phyloP scores from a whole-genome alignment of 2,113 vertebrate genomes.

The Serilophus lunatus region DNA sequence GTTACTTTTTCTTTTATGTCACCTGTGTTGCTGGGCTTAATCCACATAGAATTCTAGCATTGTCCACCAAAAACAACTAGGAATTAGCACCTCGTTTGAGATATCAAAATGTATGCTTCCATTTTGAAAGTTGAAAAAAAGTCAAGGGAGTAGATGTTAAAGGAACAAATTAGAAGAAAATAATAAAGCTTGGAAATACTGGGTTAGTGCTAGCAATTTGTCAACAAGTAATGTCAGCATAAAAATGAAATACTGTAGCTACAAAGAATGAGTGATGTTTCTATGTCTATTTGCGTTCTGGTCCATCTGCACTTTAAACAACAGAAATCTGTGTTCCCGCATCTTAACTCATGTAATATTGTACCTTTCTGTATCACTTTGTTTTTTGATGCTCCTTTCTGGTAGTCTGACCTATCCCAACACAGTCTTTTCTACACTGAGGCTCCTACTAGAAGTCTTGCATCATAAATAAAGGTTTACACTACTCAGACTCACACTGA shows the following conservation, averaged over 20 bases:
- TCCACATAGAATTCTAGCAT: neutral
- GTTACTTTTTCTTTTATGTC: neutral
- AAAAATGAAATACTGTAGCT: neutral
- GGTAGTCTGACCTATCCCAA: neutral
- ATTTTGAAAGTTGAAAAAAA: neutral
- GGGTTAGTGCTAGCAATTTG: neutral
- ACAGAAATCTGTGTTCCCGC: neutral
- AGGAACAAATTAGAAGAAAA: neutral
- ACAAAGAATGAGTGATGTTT: neutral
- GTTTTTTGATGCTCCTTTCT: neutral
- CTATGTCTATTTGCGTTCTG: neutral
- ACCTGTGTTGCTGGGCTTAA: neutral
- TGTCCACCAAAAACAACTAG: too few relatives aligned
- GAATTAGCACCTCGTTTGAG: neutral
- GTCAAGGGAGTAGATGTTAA: neutral
- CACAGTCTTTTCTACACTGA: neutral
- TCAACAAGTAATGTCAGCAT: neutral
- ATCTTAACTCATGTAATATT: neutral
- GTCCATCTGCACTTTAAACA: neutral
- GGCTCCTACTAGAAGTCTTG: neutral
- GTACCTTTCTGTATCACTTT: neutral
- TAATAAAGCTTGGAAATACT: neutral
- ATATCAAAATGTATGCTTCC: neutral
- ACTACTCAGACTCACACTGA: neutral
- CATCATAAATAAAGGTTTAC: neutral